These are phyloP conservation scores for Plecotus auritus DNA, from an alignment of 2,113 vertebrate species.

Conservation along the genomic window DNA sequence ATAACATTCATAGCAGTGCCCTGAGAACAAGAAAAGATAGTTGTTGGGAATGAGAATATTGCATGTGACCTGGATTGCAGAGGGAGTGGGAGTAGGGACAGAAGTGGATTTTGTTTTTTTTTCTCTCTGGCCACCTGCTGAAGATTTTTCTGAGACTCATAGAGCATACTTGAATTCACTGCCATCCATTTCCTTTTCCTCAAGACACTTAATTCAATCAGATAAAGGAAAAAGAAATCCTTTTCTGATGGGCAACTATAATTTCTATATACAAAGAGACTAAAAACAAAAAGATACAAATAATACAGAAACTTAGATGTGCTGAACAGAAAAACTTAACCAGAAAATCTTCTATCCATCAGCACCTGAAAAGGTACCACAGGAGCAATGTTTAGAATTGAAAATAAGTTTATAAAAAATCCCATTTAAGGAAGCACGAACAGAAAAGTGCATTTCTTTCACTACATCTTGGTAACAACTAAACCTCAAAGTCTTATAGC, in stretches of 20 bases:
- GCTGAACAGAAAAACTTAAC: background rate
- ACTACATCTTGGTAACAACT: background rate
- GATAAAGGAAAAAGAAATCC: conserved; percentile 32
- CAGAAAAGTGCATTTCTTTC: background rate
- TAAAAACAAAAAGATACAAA: background rate
- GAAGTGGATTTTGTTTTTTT: background rate
- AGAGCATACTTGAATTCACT: background rate
- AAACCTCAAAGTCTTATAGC: background rate
- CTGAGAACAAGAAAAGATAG: background rate
- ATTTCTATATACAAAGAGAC: background rate
- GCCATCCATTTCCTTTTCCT: background rate
- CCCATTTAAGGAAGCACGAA: background rate
- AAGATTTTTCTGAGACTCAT: background rate
- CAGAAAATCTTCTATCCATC: background rate
- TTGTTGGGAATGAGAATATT: background rate
- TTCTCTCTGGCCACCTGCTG: background rate
- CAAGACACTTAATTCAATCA: background rate
- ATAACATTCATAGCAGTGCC: background rate
- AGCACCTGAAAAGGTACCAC: background rate
- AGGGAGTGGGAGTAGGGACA: background rate
- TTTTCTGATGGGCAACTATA: background rate
- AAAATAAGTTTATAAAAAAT: conserved; percentile 28
- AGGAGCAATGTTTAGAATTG: background rate
- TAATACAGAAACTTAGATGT: background rate
- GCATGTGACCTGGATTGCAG: background rate